Evolutionary conservation across 2,113 vertebrate genomes (phyloP).

Genomic region (Laticauda laticaudata): DNA sequence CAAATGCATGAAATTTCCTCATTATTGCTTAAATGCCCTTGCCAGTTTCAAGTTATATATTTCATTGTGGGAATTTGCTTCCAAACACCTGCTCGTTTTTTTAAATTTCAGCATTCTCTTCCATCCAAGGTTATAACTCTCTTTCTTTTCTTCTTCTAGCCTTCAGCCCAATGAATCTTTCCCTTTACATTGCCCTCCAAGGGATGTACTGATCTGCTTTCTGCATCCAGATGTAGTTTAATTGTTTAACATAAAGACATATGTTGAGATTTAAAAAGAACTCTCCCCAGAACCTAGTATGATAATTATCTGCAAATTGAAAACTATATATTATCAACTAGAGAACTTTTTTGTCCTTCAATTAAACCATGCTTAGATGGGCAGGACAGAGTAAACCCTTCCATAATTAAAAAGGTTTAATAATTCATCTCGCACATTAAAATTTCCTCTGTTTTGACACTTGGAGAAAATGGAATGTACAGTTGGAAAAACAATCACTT

Average conservation of each 20-base stretch:
- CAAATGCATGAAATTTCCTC: constrained; percentile 63
- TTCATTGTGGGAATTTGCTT: constrained; percentile 60
- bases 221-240: constrained; percentile 69
- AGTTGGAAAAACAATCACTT: constrained; percentile 66
- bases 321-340: constrained; percentile 66
- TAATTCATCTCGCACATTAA: constrained; percentile 48
- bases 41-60: constrained; percentile 53
- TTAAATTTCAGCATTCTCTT: constrained; percentile 44
- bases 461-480: constrained; percentile 59
- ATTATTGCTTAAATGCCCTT: constrained; percentile 64
- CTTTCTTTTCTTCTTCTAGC: constrained; percentile 4
- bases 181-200: constrained; percentile 53
- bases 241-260: constrained; percentile 72
- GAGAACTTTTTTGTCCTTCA: constrained; percentile 69
- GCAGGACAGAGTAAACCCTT: constrained; percentile 56
- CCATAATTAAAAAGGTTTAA: constrained; percentile 63
- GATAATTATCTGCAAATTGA: constrained; percentile 66
- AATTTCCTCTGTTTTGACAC: constrained; percentile 54
- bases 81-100: constrained; percentile 58
- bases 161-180: constrained; percentile 49
- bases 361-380: constrained; percentile 59
- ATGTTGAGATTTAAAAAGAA: constrained; percentile 69
- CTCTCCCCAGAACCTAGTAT: constrained; percentile 65
- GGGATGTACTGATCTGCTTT: constrained; percentile 59
- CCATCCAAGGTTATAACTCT: constrained; percentile 51